phyloP scores from a whole-genome alignment of 2,888 invertebrate species.

The Macropis europaea region DNA sequence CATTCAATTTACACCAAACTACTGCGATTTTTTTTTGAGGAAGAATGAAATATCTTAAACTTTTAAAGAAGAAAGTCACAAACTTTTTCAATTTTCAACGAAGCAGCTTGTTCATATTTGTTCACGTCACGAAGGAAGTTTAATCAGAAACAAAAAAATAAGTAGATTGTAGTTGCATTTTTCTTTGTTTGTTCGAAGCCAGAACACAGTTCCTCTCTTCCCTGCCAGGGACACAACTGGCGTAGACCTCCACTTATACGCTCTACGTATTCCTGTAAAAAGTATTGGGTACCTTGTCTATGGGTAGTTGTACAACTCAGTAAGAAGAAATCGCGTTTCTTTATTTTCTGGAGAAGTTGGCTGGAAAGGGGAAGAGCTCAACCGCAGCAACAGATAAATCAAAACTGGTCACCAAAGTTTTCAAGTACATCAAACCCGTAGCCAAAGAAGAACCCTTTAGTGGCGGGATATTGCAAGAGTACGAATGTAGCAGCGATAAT shows the following conservation, averaged over 20 bases:
- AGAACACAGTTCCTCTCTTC: no score
- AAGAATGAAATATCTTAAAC: no score
- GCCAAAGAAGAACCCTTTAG: slow-evolving; percentile 18
- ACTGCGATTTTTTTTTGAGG: no score
- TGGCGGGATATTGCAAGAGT: background rate
- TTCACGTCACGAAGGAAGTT: no score
- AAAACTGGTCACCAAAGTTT: slow-evolving; percentile 57
- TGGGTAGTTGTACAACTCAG: slow-evolving; percentile 15
- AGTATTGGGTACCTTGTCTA: background rate
- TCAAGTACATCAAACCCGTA: slow-evolving; percentile 47
- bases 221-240: no score
- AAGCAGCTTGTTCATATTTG: no score
- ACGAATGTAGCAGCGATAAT: background rate
- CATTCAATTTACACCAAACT: no score
- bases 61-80: no score
- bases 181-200: no score
- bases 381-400: slow-evolving; percentile 59
- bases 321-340: slow-evolving; percentile 35
- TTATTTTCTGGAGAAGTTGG: slow-evolving; percentile 52
- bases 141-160: no score
- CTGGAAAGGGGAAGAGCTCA: slow-evolving; percentile 28
- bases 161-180: no score
- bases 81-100: no score
- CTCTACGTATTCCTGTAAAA: background rate
- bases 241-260: background rate